Percentiles rank a stretch among this genome's conserved stretches.
phyloP scores from a whole-genome alignment of 2,888 invertebrate species.

The Pristionchus mayeri region DNA sequence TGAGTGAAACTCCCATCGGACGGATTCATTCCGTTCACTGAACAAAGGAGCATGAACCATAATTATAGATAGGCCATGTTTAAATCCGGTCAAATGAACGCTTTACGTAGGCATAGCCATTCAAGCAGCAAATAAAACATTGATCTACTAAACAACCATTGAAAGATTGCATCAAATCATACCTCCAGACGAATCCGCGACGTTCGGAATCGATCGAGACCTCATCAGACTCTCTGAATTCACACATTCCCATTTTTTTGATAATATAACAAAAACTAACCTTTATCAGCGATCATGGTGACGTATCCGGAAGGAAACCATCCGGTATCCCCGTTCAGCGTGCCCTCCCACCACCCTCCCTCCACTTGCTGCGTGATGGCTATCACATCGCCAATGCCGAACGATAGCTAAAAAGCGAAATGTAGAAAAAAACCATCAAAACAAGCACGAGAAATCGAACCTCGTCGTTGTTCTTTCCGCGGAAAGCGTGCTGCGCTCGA shows the following conservation, averaged over 20 bases:
- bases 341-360: constrained; percentile 99
- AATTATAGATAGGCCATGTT: too few relatives aligned
- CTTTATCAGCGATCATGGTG: constrained; percentile 60
- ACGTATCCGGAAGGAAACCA: constrained; percentile 74
- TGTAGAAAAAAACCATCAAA: background rate
- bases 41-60: background rate
- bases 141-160: too few relatives aligned
- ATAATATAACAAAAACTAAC: constrained; percentile 47
- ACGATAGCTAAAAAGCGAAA: constrained; percentile 86
- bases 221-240: constrained; percentile 40
- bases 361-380: constrained; percentile 91
- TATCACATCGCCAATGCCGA: constrained; percentile 95
- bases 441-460: constrained; percentile 77
- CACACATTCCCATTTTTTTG: background rate
- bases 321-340: constrained; percentile 80
- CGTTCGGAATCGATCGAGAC: constrained; percentile 35
- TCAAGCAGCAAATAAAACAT: background rate
- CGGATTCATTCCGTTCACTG: background rate
- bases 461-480: constrained; percentile 96
- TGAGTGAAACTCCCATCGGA: constrained; percentile 18
- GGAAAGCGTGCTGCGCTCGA: constrained; percentile 91
- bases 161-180: too few relatives aligned
- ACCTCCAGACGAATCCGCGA: constrained; percentile 1
- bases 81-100: too few relatives aligned
- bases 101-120: too few relatives aligned